Conservation (phyloP, 1,140 invertebrate species). For the Propsilocerus akamusi region DNA sequence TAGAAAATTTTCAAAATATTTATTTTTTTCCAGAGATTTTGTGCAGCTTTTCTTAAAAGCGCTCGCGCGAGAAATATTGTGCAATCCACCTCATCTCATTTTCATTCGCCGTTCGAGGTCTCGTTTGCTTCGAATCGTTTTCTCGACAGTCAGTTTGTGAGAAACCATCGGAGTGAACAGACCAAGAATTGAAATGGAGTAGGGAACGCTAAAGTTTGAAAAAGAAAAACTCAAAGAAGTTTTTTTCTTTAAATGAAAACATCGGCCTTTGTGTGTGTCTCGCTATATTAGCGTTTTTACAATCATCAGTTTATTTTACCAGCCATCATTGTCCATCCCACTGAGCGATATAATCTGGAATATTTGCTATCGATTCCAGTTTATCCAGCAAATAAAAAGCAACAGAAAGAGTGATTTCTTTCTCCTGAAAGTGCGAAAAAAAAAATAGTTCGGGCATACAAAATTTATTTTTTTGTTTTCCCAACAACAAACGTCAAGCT, state of each 20-base stretch:
- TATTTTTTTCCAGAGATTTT: too few species aligned
- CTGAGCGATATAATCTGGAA: too few species aligned
- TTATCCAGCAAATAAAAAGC: too few species aligned
- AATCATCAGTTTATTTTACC: not conserved
- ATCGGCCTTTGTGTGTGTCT: conserved; percentile 3
- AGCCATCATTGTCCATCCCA: not conserved
- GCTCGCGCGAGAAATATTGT: too few species aligned
- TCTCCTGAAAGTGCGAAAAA: too few species aligned
- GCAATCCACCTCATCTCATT: not conserved
- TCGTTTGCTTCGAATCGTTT: not conserved
- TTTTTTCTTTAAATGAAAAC: conserved; percentile 1
- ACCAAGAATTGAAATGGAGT: conserved; percentile 1
- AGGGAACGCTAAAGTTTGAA: not conserved
- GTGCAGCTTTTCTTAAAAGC: too few species aligned
- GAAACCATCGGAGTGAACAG: not conserved
- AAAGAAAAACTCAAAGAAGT: conserved; percentile 4
- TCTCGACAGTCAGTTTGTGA: not conserved
- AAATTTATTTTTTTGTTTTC: too few species aligned
- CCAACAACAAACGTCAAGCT: too few species aligned
- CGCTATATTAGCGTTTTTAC: conserved; percentile 1
- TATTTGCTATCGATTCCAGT: too few species aligned
- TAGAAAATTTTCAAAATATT: too few species aligned
- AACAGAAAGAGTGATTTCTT: too few species aligned
- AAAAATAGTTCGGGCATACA: too few species aligned
- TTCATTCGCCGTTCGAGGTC: not conserved